phyloP scores from a whole-genome alignment of 2,113 vertebrate genomes.

The Alethe castanea region DNA sequence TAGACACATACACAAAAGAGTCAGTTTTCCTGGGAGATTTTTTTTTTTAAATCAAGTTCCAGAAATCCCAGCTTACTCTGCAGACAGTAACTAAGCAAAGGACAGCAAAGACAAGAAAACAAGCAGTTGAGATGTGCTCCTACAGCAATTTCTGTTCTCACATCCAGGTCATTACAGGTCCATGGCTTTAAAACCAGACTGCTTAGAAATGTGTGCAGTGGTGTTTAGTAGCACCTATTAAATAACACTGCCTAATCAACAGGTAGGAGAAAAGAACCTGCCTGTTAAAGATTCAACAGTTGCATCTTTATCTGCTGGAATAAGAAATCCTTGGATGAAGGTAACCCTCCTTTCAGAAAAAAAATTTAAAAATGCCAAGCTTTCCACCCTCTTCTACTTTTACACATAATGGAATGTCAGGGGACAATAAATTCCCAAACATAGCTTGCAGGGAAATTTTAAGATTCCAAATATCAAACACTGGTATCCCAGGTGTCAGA shows the following conservation, averaged over 20 bases:
- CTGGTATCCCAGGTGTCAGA: neutral
- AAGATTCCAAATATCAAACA: neutral
- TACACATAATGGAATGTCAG: neutral
- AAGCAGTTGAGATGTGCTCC: neutral
- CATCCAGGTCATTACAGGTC: neutral
- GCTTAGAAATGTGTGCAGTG: neutral
- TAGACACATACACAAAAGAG: neutral
- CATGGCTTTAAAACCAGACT: neutral
- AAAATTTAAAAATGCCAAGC: neutral
- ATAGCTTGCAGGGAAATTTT: neutral
- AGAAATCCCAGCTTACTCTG: neutral
- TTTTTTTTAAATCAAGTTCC: neutral
- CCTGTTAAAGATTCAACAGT: slow-evolving; percentile 25
- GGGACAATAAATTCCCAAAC: neutral
- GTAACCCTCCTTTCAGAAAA: neutral
- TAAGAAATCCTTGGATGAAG: neutral
- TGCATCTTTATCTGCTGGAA: neutral
- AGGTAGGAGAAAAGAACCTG: neutral
- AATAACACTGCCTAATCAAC: slow-evolving; percentile 11
- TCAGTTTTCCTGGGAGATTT: neutral
- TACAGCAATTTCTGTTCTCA: neutral
- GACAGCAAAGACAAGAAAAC: neutral
- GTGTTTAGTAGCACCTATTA: slow-evolving; percentile 33
- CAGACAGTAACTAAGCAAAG: neutral
- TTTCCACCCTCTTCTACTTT: neutral